Evolutionary conservation across 2,113 vertebrate genomes (phyloP).

Genomic region (Shinisaurus crocodilurus): DNA sequence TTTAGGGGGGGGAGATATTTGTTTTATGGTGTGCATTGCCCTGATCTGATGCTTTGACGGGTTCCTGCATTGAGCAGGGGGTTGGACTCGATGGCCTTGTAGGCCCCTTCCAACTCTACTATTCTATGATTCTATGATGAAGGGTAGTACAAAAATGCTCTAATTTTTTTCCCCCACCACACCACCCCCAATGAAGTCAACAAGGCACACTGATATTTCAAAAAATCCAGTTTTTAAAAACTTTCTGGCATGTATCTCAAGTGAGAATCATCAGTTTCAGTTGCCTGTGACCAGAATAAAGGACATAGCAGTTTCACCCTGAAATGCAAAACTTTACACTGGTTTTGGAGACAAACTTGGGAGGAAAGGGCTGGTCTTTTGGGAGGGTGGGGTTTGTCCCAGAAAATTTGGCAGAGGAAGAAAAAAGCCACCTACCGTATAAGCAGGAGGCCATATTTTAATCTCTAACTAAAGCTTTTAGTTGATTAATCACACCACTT

Average conservation of each 20-base stretch:
- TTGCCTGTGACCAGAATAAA: neutral
- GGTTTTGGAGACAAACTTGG: neutral
- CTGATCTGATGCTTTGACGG: too few relatives aligned
- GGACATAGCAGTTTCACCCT: neutral
- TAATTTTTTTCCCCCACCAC: neutral
- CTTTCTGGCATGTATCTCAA: neutral
- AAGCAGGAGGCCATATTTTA: neutral
- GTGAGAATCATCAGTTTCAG: neutral
- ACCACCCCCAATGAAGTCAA: neutral
- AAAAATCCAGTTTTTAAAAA: neutral
- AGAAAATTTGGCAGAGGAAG: neutral
- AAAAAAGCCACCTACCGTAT: neutral
- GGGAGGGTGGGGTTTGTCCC: neutral
- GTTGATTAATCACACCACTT: neutral
- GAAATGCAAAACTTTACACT: neutral
- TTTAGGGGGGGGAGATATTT: too few relatives aligned
- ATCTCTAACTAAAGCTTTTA: constrained; percentile 3
- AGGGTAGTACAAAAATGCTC: neutral
- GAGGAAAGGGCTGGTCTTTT: neutral
- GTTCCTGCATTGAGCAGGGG: too few relatives aligned
- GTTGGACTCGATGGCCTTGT: too few relatives aligned
- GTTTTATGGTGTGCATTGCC: neutral
- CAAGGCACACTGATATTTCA: neutral
- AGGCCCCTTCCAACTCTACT: too few relatives aligned
- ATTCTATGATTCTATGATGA: too few relatives aligned